Evolutionary conservation across 2,797 vertebrate species (phyloP).

Genomic region (Coreius guichenoti): DNA sequence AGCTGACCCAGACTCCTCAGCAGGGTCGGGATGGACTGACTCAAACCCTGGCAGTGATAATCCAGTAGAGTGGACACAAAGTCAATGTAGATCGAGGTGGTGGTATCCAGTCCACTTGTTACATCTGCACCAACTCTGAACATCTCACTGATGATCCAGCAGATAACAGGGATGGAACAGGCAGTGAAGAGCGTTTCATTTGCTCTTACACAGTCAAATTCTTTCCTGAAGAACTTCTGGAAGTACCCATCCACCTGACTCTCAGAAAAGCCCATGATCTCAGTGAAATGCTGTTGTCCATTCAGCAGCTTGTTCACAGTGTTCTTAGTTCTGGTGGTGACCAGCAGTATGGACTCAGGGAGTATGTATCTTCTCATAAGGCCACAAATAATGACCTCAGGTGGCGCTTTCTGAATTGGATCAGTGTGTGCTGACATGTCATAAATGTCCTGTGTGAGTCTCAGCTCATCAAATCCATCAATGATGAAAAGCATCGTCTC

Average conservation of each 20-base stretch:
- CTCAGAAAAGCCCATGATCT: constrained; percentile 29
- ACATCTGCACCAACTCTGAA: neutral
- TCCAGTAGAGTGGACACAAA: constrained; percentile 43
- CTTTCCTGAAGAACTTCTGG: neutral
- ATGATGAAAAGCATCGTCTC: constrained; percentile 29
- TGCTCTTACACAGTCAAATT: neutral
- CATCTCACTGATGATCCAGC: constrained; percentile 38
- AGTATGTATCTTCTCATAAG: neutral
- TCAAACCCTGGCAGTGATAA: constrained; percentile 32
- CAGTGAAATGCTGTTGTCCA: neutral
- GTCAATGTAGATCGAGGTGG: constrained; percentile 36
- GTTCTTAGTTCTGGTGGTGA: constrained; percentile 15
- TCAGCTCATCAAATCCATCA: constrained; percentile 43
- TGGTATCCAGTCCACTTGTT: neutral
- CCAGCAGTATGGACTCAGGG: neutral
- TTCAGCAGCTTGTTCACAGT: constrained; percentile 1
- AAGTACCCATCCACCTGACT: constrained; percentile 20
- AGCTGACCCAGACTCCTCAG: constrained; percentile 45
- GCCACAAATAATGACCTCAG: neutral
- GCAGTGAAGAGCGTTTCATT: constrained; percentile 7
- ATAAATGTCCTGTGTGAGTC: neutral
- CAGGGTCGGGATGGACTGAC: constrained; percentile 1
- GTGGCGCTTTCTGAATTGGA: neutral
- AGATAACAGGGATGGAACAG: constrained; percentile 44
- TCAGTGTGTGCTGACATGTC: neutral